These are phyloP conservation scores for Rhogogaster chlorosoma DNA, from an alignment of 2,888 invertebrate genomes.

Conservation along the genomic window DNA sequence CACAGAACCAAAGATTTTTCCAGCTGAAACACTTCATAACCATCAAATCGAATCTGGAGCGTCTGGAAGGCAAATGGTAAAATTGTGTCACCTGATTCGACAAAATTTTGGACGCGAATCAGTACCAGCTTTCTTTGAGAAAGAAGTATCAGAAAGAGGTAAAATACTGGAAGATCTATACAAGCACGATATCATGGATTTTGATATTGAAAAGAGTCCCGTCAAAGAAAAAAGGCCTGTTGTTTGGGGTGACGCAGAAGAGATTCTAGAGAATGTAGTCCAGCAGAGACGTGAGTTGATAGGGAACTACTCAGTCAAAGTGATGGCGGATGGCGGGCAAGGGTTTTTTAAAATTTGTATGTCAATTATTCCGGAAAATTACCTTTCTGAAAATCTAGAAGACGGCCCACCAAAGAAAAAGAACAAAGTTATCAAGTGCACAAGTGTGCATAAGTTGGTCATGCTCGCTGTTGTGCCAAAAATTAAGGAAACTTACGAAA, in stretches of 20 bases:
- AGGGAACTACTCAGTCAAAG: conserved; percentile 44
- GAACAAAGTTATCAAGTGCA: too few relatives aligned
- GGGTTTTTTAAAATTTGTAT: conserved; percentile 53
- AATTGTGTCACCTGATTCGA: not conserved
- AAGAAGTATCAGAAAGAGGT: conserved; percentile 8
- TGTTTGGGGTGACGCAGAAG: conserved; percentile 40
- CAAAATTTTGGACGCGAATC: conserved; percentile 31
- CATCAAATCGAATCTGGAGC: too few relatives aligned
- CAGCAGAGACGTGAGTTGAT: conserved; percentile 27
- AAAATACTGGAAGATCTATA: conserved; percentile 40
- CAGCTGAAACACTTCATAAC: too few relatives aligned
- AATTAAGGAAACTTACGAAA: too few relatives aligned
- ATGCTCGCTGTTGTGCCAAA: too few relatives aligned
- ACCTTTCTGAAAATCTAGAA: conserved; percentile 4
- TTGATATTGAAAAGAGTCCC: conserved; percentile 44
- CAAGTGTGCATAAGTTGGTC: too few relatives aligned
- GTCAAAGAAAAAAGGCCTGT: conserved; percentile 49
- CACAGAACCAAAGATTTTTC: too few relatives aligned
- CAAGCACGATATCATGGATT: conserved; percentile 41
- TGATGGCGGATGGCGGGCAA: conserved; percentile 53
- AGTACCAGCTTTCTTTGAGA: too few relatives aligned
- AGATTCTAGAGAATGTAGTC: conserved; percentile 46
- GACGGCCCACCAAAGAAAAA: conserved; percentile 32
- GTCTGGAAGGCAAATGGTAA: too few relatives aligned
- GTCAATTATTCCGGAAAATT: conserved; percentile 45